Evolutionary conservation across 2,888 invertebrate species (phyloP), one percentile per base, ranked within the genome.

Genomic region (Nomada goodeniana): DNA sequence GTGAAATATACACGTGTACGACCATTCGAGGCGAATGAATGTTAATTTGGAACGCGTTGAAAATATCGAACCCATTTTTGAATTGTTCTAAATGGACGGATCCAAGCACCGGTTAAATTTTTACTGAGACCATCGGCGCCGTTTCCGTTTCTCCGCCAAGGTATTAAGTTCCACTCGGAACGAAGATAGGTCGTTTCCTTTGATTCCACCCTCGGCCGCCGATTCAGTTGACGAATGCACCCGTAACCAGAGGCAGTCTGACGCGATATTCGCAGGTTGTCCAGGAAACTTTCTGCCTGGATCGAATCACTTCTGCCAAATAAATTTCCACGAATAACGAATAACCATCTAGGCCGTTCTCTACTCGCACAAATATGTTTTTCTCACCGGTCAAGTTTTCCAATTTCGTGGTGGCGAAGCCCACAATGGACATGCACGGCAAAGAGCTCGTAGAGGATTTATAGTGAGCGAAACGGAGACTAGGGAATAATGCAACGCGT

Each of bases 401-500:
- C 42, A 15, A 55, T 18, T 55, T 42, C 20, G 5, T 7, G 53
- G n/a, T 42, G 67, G 2, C 42, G 68, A 23, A 42, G 55, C 23
- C 9, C 10, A 20, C 44, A 29, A 7, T 23, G 15, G 26, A 29
- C 4, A 59, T 29, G 60, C 13, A 15, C 2, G 60, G 10, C 60
- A 7, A 36, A 18, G 18, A 26, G 18, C 18, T 59, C 29, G 29
- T 10, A 15, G 26, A 3, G 13, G 15, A 23, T 13, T 44, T 15
- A 36, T n/a, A 11, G 15, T 15, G 20, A 42, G 20, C 52, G 26
- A 55, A 60, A 10, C 70, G n/a, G 20, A 42, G 52, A 55, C 20
- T 52, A 10, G 59, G 59, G 59, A 63, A 76, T 52, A 59, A 79
- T 42, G 64, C 60, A 44, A 20, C n/a, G 15, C 26, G 53, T 26